Evolutionary conservation across 2,113 vertebrate genomes (phyloP).

Genomic region (Rhodinocichla rosea): DNA sequence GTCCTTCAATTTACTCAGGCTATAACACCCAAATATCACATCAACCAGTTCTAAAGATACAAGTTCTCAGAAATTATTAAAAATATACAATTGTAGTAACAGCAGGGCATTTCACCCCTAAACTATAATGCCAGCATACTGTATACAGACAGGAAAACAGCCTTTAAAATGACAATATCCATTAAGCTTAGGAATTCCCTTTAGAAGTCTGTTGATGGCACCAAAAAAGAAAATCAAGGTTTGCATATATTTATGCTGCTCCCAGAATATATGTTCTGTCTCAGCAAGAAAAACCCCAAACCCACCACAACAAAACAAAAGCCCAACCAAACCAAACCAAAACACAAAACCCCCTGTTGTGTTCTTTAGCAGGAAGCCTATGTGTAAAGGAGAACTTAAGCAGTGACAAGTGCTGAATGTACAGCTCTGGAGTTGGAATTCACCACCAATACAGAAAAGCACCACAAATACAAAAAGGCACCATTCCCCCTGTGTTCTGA

Average conservation of each 20-base stretch:
- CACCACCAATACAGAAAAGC: background rate
- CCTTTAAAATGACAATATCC: background rate
- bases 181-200: background rate
- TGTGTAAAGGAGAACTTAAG: background rate
- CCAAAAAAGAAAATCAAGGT: background rate
- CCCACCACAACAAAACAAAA: background rate
- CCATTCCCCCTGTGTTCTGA: background rate
- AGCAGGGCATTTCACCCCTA: background rate
- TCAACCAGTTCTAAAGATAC: background rate
- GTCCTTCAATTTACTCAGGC: background rate
- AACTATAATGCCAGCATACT: background rate
- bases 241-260: background rate
- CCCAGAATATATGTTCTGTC: background rate
- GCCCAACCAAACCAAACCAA: background rate
- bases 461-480: background rate
- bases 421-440: background rate
- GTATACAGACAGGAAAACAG: background rate
- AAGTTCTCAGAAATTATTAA: background rate
- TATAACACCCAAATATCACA: background rate
- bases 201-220: background rate
- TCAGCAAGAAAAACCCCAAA: background rate
- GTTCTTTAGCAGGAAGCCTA: background rate
- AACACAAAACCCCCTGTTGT: rapidly evolving
- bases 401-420: background rate
- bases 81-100: background rate